Conservation (phyloP, 1,140 invertebrate species). For the Bombus cullumanus region DNA sequence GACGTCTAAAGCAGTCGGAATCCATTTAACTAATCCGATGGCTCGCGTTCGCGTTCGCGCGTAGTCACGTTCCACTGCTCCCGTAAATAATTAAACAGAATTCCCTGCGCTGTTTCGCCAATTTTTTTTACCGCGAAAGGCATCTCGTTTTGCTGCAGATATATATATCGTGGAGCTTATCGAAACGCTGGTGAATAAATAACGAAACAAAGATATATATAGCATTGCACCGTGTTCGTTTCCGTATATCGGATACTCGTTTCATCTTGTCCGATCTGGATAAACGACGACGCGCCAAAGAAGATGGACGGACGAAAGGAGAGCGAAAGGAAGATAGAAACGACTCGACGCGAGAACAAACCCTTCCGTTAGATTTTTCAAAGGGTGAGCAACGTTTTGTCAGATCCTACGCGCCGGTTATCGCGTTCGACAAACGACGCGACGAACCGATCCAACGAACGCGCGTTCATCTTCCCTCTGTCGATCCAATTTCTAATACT, state of each 20-base stretch:
- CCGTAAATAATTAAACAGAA: not conserved
- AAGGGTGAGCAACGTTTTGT: not conserved
- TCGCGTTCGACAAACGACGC: not conserved
- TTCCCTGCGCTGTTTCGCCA: not conserved
- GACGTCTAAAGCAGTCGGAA: not conserved
- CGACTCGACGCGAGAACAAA: not conserved
- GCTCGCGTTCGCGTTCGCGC: not conserved
- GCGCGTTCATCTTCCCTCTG: not conserved
- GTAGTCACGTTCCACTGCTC: not conserved
- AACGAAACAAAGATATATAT: not conserved
- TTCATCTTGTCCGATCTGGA: not conserved
- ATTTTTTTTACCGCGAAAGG: not conserved
- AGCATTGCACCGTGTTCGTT: not conserved
- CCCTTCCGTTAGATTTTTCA: not conserved
- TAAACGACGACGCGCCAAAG: not conserved
- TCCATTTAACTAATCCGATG: not conserved
- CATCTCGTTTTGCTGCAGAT: not conserved
- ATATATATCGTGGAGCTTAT: not conserved
- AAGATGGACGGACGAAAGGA: not conserved
- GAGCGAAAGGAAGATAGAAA: not conserved
- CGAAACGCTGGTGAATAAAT: not conserved
- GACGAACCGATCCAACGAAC: not conserved
- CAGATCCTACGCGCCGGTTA: not conserved
- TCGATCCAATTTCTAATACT: not conserved
- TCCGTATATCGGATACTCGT: not conserved